These are phyloP conservation scores for Leucophenga maculata DNA, from an alignment of 2,888 invertebrate species.

Conservation along the genomic window DNA sequence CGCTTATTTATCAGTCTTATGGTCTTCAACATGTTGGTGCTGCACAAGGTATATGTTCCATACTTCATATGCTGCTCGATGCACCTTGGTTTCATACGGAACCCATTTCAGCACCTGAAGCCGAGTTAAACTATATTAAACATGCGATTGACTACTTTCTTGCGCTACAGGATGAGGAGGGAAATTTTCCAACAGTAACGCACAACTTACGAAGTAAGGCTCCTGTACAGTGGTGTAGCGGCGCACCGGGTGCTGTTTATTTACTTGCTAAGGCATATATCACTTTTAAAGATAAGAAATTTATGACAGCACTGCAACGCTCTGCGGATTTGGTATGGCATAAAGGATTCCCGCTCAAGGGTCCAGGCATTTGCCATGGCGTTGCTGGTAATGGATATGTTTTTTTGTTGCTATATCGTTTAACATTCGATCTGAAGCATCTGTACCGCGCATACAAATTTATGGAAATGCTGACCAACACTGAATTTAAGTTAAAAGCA, in stretches of 20 bases:
- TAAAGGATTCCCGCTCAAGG: conserved; percentile 87
- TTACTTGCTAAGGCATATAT: conserved; percentile 85
- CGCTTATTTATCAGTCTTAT: conserved; percentile 82
- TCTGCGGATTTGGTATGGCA: conserved; percentile 87
- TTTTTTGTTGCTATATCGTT: conserved; percentile 82
- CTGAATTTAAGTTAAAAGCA: conserved; percentile 79
- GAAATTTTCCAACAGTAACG: conserved; percentile 84
- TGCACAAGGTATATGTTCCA: conserved; percentile 79
- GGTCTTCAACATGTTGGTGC: conserved; percentile 74
- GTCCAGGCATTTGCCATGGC: conserved; percentile 93
- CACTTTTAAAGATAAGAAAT: conserved; percentile 82
- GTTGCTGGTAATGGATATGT: conserved; percentile 88
- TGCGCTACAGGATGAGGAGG: conserved; percentile 77
- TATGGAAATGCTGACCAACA: conserved; percentile 81
- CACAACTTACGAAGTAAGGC: conserved; percentile 81
- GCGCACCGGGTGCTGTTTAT: conserved; percentile 87
- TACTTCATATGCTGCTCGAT: conserved; percentile 78
- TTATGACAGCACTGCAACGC: conserved; percentile 78
- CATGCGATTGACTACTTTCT: conserved; percentile 78
- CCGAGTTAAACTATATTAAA: conserved; percentile 75
- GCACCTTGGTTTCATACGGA: conserved; percentile 72
- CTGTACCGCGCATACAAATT: conserved; percentile 83
- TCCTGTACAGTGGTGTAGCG: conserved; percentile 93
- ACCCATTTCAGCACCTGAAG: conserved; percentile 57
- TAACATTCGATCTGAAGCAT: conserved; percentile 81